Evolutionary conservation across 2,797 vertebrate species (phyloP), one percentile per base, ranked within the genome.

Genomic region (Podargus strigoides): DNA sequence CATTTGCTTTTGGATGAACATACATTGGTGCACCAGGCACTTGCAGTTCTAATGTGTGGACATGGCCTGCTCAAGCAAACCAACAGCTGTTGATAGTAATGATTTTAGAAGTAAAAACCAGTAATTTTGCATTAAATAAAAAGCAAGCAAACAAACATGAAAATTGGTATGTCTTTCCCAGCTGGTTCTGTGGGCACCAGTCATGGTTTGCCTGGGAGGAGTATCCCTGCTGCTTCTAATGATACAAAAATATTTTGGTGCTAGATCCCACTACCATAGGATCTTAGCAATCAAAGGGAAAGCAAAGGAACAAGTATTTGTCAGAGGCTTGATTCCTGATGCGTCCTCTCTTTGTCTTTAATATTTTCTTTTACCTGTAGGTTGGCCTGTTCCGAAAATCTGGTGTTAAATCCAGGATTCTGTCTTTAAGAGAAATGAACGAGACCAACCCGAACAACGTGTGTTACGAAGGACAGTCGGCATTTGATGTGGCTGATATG

Each of bases 401-500:
- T 0, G 99, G 99, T 16, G 98, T 99, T 17, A 99, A 99, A 95
- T 98, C 99, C 85, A 98, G 99, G 46, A 99, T 99, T 92, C 98
- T 98, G 92, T 96, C 95, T 74, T 97, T 99, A 28, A 97, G 99
- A 34, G 98, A 99, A 88, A 98, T 98, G 98, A 98, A 99, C 87
- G 99, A 99, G 94, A 97, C 91, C 1, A 98, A 97, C 90, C 98
- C 98, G 0, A 97, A 97, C 7, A 97, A 97, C 0, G 96, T 98
- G 12, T 98, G 97, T 2, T 99, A 98, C 0, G 97, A 98, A 12
- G 97, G 97, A 23, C 98, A 99, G 87, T 99, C 98, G 2, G 98
- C 99, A 0, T 99, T 98, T 32, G 98, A 99, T 7, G 98, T 99
- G 91, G 99, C 99, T 16, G 98, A 99, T 89, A 98, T 99, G 98